Evolutionary conservation across 2,113 vertebrate genomes (phyloP), one percentile per base, ranked within the genome.

Genomic region (Equus przewalskii): DNA sequence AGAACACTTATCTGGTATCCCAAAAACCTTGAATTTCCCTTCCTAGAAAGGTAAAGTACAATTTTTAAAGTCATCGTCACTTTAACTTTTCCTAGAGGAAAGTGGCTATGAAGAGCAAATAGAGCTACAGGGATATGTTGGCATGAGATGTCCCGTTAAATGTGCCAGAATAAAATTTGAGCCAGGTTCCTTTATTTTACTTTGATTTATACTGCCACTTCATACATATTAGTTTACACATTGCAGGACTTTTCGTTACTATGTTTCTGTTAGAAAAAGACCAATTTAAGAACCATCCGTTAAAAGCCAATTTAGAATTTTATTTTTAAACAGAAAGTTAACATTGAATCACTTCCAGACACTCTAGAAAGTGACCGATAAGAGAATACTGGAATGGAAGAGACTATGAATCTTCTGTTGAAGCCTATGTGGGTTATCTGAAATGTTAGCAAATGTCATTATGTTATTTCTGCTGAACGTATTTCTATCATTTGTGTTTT

Each of bases 191-290:
- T 88, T 82, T 30, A n/a, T 54, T 65, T 92, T 65, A 73, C 46
- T 60, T 88, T 96, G 46, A 75, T 81, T 96, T 81, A 36, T 36
- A 92, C 41, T 49, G 36, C 18, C 44, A 60, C 76, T 73, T 46
- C 6, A 44, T n/a, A 49, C 75, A 73, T 72, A 49, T 30, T 51
- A 22, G 15, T 81, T 46, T 83, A 60, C 51, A 76, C 28, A 11
- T 13, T 26, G 3, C 18, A 75, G n/a, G n/a, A 28, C 36, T n/a
- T 30, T 58, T 75, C 15, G 30, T 93, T 60, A n/a, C n/a, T 60
- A 33, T 75, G 15, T 75, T 76, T 89, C 41, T 83, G 26, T n/a
- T 70, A 84, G 46, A 33, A 84, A 96, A 96, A 70, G n/a, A 64
- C 18, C 3, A 22, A 41, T 69, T 89, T 44, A 76, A 83, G 60